phyloP scores from a whole-genome alignment of 2,113 vertebrate genomes.

The Raja brachyura region DNA sequence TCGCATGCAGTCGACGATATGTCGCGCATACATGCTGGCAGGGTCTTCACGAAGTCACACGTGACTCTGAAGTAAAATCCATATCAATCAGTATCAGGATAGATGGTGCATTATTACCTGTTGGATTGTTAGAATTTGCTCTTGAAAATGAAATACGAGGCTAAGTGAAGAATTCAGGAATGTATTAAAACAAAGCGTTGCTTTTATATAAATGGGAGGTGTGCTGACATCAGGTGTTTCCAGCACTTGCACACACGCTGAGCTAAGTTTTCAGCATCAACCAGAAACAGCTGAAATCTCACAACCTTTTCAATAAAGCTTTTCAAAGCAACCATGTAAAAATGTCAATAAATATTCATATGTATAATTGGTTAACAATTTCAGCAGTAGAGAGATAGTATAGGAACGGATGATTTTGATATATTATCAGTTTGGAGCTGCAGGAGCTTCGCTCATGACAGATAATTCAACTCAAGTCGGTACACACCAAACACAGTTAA shows the following conservation, averaged over 20 bases:
- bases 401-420: too few species aligned
- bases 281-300: not conserved
- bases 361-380: not conserved
- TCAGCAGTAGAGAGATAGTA: not conserved
- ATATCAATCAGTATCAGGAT: not conserved
- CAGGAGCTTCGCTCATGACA: not conserved
- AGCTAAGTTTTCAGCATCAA: not conserved
- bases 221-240: not conserved
- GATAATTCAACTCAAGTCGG: not conserved
- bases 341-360: not conserved
- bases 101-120: not conserved
- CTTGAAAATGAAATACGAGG: not conserved
- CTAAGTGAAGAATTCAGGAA: not conserved
- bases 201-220: not conserved
- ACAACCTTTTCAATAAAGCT: not conserved
- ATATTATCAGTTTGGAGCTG: not conserved
- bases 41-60: too few species aligned
- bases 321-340: not conserved
- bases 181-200: not conserved
- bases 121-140: not conserved
- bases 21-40: too few species aligned
- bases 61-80: too few species aligned
- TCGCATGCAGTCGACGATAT: too few species aligned
- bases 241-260: not conserved
- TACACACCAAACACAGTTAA: too few species aligned